Conservation (phyloP, 2,113 vertebrate genomes). For the Steatornis caripensis region DNA sequence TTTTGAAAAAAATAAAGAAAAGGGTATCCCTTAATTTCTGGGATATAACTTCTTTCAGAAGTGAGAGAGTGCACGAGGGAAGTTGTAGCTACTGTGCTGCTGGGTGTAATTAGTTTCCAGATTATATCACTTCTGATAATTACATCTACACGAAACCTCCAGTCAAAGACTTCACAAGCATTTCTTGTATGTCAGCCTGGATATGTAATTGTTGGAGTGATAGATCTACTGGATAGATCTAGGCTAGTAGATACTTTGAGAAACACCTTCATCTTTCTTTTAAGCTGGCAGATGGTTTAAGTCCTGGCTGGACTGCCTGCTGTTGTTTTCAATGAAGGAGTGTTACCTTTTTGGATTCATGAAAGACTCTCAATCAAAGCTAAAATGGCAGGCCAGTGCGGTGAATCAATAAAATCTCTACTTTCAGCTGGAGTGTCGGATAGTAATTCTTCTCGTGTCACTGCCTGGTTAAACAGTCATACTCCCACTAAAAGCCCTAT, state of each 20-base stretch:
- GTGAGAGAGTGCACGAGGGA: background rate
- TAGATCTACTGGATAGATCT: slow-evolving; percentile 26
- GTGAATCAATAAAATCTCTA: slow-evolving; percentile 83
- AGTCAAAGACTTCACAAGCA: slow-evolving; percentile 35
- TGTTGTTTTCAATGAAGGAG: slow-evolving; percentile 77
- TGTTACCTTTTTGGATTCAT: slow-evolving; percentile 81
- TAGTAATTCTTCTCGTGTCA: slow-evolving; percentile 83
- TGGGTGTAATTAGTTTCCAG: slow-evolving; percentile 65
- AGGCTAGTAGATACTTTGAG: slow-evolving; percentile 50
- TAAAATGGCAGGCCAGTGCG: slow-evolving; percentile 76
- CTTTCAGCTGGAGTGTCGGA: slow-evolving; percentile 79
- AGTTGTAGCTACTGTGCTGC: slow-evolving; percentile 45
- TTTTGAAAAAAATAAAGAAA: background rate
- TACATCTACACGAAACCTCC: slow-evolving; percentile 48
- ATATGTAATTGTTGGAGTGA: background rate
- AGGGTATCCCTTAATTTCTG: background rate
- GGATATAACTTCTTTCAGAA: slow-evolving; percentile 36
- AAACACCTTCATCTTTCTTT: slow-evolving; percentile 74
- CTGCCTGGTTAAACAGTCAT: slow-evolving; percentile 84
- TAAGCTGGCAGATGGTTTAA: slow-evolving; percentile 80
- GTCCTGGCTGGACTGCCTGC: slow-evolving; percentile 69
- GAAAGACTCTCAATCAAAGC: slow-evolving; percentile 81
- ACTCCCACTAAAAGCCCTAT: slow-evolving; percentile 72
- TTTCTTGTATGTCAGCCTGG: background rate
- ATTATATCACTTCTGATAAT: slow-evolving; percentile 67